Percentiles rank a stretch among this genome's conserved stretches.
Evolutionary conservation across 2,888 invertebrate genomes (phyloP).

Genomic region (Epicampocera succincta): DNA sequence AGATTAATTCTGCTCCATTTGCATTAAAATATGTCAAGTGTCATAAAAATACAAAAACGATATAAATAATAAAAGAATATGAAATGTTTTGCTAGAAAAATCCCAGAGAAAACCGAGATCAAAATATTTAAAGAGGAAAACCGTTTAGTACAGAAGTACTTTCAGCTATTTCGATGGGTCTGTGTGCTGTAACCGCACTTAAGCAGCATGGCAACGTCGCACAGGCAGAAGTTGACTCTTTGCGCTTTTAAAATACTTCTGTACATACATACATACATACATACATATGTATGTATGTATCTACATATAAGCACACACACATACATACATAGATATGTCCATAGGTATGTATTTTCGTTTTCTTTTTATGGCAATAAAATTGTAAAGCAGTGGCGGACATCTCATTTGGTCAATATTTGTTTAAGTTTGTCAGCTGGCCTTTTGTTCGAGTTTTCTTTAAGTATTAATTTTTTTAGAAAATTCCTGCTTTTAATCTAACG

Average conservation of each 20-base stretch:
- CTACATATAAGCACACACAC: too few relatives aligned
- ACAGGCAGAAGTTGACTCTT: neutral
- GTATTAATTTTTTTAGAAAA: too few relatives aligned
- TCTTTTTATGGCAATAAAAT: too few relatives aligned
- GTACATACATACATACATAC: too few relatives aligned
- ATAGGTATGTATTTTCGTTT: too few relatives aligned
- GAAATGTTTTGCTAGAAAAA: slow-evolving; percentile 27
- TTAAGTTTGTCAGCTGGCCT: too few relatives aligned
- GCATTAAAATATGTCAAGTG: slow-evolving; percentile 69
- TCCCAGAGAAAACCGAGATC: neutral
- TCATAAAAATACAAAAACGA: slow-evolving; percentile 66
- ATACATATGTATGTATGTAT: too few relatives aligned
- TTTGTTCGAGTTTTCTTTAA: too few relatives aligned
- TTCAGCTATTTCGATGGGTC: neutral
- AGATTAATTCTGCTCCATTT: slow-evolving; percentile 68
- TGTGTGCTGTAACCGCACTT: slow-evolving; percentile 8
- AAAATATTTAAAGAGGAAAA: slow-evolving; percentile 15
- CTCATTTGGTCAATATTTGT: too few relatives aligned
- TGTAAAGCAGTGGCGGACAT: too few relatives aligned
- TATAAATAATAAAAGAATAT: slow-evolving; percentile 55
- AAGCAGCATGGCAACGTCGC: neutral
- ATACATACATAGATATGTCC: too few relatives aligned
- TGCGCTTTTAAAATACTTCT: neutral
- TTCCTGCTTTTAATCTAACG: too few relatives aligned
- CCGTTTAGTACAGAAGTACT: slow-evolving; percentile 7